Evolutionary conservation across 2,888 invertebrate species (phyloP), one percentile per base, ranked within the genome.

Genomic region (Abscondita cerata): DNA sequence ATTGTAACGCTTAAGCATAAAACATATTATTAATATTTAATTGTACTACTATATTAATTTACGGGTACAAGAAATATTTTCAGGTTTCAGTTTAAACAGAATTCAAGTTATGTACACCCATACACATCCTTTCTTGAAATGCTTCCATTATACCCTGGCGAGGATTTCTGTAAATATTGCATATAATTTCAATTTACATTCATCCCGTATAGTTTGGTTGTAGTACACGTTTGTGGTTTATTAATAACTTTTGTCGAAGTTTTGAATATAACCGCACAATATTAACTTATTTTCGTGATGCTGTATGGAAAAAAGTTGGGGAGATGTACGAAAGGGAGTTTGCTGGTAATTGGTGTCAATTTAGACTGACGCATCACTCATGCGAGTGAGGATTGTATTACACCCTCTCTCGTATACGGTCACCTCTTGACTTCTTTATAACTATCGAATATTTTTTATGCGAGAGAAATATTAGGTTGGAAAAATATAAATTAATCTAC

Each of bases 291-390:
- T 80, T 78, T 78, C 79, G 78, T 77, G 79, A 79, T 80, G 78
- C 78, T 79, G 78, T 79, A 79, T 80, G 78, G 78, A 73, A 77
- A 76, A 73, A 75, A 61, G 65, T 73, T 73, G 78, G 71, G 74
- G 54, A 72, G 74, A 72, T 71, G 72, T 73, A 73, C 76, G 74
- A 44, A 77, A 79, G 77, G 79, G 79, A 83, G 83, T 84, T 84
- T 84, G 81, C 84, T 84, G 85, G 85, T 85, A 85, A 85, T 85
- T 85, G 85, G 84, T 84, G 85, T 84, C 85, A 85, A 85, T 85
- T 85, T 85, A 83, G 84, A 83, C 83, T 83, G 83, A 83, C 84
- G 84, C 84, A 83, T 84, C 83, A 79, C 72, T 79, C 78, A 77
- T 78, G 77, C 74, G 76, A 76, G 73, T 69, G 75, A 72, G 80